Conservation (phyloP, 2,888 invertebrate genomes). For the Sphinx pinastri region DNA sequence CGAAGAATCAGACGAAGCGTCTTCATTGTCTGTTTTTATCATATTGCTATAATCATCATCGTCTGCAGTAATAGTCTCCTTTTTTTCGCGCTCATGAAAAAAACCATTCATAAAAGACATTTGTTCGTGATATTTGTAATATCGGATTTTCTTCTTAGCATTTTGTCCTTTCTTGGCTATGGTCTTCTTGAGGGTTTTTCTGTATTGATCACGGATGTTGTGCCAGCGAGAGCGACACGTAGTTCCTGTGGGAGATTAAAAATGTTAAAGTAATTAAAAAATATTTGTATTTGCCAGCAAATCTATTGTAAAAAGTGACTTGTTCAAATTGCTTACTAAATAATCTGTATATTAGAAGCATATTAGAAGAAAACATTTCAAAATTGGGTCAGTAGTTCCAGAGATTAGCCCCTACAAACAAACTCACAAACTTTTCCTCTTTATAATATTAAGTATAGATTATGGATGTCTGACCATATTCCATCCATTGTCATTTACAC, state of each 20-base stretch:
- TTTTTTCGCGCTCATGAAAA: not conserved
- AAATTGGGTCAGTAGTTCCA: too few relatives aligned
- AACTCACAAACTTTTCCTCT: too few relatives aligned
- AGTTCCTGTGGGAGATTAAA: not conserved
- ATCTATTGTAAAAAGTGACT: too few relatives aligned
- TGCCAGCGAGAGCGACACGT: slow-evolving; percentile 3
- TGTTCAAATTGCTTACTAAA: too few relatives aligned
- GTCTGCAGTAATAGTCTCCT: not conserved
- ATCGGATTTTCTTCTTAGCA: not conserved
- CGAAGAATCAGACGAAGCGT: not conserved
- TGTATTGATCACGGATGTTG: not conserved
- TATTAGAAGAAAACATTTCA: too few relatives aligned
- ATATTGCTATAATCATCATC: not conserved
- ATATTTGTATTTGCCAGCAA: too few relatives aligned
- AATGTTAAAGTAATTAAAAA: not conserved
- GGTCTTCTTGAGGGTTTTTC: not conserved
- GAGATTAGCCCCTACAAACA: too few relatives aligned
- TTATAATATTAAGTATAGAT: too few relatives aligned
- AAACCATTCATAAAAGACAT: slow-evolving; percentile 7
- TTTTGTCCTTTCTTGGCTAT: not conserved
- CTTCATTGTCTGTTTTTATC: not conserved
- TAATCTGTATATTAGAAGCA: too few relatives aligned
- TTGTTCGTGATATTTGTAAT: not conserved
- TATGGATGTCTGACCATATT: too few relatives aligned
- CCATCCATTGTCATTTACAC: too few relatives aligned